Evolutionary conservation across 1,140 invertebrate species (phyloP).

Genomic region (Nasonia giraulti): DNA sequence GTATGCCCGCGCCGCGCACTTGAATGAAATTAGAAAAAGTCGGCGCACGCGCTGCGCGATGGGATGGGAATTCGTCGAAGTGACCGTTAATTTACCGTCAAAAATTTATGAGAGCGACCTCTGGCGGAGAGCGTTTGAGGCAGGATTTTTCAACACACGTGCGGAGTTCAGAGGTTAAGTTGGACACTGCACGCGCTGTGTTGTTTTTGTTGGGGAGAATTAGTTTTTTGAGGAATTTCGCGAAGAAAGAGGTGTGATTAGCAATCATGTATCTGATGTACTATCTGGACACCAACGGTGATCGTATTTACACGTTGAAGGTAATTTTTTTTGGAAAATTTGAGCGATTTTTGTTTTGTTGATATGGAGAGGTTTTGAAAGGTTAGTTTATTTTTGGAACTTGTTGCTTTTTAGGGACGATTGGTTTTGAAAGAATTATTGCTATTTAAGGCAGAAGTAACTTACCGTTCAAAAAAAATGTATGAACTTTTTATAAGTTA

Average conservation of each 20-base stretch:
- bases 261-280: constrained; percentile 84
- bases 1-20: background rate
- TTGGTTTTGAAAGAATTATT: background rate
- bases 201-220: constrained; percentile 23
- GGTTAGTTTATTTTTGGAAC: background rate
- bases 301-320: constrained; percentile 83
- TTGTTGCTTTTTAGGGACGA: background rate
- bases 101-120: background rate
- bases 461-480: no score
- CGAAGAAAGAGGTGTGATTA: background rate
- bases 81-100: background rate
- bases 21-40: constrained; percentile 16
- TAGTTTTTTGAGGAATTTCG: background rate
- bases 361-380: background rate
- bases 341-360: background rate
- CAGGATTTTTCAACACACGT: background rate
- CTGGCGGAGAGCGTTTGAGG: background rate
- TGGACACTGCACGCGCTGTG: background rate
- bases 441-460: background rate
- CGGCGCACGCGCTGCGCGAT: background rate
- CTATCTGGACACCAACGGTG: constrained; percentile 81
- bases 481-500: no score
- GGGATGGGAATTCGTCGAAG: background rate
- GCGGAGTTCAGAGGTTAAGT: constrained; percentile 17
- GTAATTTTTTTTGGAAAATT: constrained; percentile 70